These are phyloP conservation scores for Papilio elwesi DNA, from an alignment of 2,888 invertebrate genomes.

Conservation along the genomic window DNA sequence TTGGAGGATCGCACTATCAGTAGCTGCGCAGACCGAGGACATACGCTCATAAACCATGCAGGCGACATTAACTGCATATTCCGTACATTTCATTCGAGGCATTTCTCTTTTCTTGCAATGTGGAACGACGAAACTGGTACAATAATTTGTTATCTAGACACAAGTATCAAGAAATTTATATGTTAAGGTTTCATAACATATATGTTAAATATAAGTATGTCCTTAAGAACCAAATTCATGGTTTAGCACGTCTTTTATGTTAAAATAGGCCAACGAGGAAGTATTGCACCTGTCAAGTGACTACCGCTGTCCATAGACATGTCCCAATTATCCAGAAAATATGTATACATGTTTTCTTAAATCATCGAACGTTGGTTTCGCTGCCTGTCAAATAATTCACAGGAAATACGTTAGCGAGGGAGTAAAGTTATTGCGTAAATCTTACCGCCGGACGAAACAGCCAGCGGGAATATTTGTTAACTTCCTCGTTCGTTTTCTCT, in stretches of 20 bases:
- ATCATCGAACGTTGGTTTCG: slow-evolving; percentile 2
- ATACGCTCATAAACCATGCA: slow-evolving; percentile 16
- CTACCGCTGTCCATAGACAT: too few relatives aligned
- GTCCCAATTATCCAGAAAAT: too few relatives aligned
- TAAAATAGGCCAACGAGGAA: too few relatives aligned
- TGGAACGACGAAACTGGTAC: slow-evolving; percentile 6
- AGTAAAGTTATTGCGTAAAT: slow-evolving; percentile 34
- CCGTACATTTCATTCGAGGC: slow-evolving; percentile 9
- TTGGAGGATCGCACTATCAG: not conserved
- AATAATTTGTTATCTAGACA: slow-evolving; percentile 11
- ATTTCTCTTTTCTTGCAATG: slow-evolving; percentile 12
- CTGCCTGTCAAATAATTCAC: slow-evolving; percentile 20
- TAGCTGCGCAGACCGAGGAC: not conserved
- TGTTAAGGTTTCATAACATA: not conserved
- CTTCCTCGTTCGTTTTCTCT: slow-evolving; percentile 11
- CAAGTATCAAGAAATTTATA: not conserved
- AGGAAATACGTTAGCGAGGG: slow-evolving; percentile 22
- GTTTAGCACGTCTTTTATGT: too few relatives aligned
- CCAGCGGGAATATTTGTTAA: slow-evolving; percentile 31
- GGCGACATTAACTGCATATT: slow-evolving; percentile 25
- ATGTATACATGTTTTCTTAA: too few relatives aligned
- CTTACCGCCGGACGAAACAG: slow-evolving; percentile 17
- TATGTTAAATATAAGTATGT: not conserved
- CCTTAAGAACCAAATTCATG: too few relatives aligned
- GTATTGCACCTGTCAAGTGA: too few relatives aligned